Evolutionary conservation across 2,888 invertebrate genomes (phyloP).

Genomic region (Phortica okadai): DNA sequence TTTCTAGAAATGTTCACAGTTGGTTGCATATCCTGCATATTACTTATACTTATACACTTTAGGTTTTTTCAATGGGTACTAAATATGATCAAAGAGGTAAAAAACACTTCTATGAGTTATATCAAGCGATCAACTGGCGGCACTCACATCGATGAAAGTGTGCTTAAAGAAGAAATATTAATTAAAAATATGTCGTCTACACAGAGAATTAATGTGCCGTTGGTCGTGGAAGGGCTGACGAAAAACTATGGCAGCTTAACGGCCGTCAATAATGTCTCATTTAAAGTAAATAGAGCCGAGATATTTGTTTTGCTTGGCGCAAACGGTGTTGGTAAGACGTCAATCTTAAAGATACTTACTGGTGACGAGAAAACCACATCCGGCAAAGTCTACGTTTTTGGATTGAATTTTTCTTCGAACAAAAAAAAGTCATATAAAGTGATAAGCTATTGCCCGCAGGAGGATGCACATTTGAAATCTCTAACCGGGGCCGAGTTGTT

Average conservation of each 20-base stretch:
- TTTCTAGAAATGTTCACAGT: background rate
- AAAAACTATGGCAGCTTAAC: constrained; percentile 84
- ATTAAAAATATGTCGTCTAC: constrained; percentile 77
- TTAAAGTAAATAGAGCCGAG: constrained; percentile 79
- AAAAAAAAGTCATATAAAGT: constrained; percentile 79
- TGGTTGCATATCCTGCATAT: background rate
- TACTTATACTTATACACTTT: too few species aligned
- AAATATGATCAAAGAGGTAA: background rate
- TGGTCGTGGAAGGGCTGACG: constrained; percentile 81
- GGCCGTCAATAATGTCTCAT: constrained; percentile 86
- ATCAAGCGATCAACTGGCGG: background rate
- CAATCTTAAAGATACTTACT: constrained; percentile 90
- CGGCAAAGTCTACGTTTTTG: constrained; percentile 75
- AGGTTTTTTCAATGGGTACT: too few species aligned
- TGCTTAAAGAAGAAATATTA: constrained; percentile 78
- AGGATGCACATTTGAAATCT: constrained; percentile 82
- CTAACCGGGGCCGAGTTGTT: constrained; percentile 83
- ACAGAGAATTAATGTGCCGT: constrained; percentile 70
- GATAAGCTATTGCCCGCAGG: constrained; percentile 84
- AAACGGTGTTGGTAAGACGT: constrained; percentile 90
- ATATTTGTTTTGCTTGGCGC: constrained; percentile 88
- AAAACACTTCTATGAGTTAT: background rate
- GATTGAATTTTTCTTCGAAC: constrained; percentile 50
- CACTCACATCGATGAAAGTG: constrained; percentile 67
- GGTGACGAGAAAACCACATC: constrained; percentile 84